Conservation (phyloP, 2,797 vertebrate species). For the Staurois parvus region DNA sequence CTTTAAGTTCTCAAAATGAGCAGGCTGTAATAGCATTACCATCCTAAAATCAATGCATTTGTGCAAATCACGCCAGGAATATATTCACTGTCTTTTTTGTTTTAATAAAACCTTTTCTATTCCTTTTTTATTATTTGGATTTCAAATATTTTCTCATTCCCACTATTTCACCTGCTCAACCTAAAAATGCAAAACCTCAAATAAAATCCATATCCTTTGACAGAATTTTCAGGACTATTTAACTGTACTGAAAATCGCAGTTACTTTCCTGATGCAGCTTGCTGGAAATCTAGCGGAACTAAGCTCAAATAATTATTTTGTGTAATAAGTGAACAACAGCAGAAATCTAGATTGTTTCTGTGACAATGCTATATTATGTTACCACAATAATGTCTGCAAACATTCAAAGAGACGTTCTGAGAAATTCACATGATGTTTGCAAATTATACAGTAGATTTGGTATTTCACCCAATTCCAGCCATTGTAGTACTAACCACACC, state of each 20-base stretch:
- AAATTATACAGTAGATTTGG: neutral
- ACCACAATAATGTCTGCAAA: neutral
- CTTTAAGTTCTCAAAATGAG: too few species aligned
- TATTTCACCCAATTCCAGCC: neutral
- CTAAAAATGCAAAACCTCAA: neutral
- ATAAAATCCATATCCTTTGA: neutral
- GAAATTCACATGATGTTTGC: neutral
- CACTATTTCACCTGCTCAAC: neutral
- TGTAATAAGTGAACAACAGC: neutral
- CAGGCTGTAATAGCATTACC: too few species aligned
- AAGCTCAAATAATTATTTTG: neutral
- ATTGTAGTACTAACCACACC: too few species aligned
- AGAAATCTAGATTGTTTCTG: neutral
- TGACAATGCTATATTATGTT: neutral
- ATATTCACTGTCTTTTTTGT: too few species aligned
- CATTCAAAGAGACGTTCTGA: neutral
- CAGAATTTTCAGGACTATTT: too few species aligned
- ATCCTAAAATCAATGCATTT: too few species aligned
- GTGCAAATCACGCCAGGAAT: too few species aligned
- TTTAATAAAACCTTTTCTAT: too few species aligned
- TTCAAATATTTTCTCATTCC: neutral
- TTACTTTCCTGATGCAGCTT: neutral
- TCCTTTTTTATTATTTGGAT: too few species aligned
- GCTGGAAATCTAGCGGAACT: neutral
- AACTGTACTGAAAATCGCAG: neutral